Evolutionary conservation across 2,888 invertebrate genomes (phyloP).

Genomic region (Lampropteryx suffumata): DNA sequence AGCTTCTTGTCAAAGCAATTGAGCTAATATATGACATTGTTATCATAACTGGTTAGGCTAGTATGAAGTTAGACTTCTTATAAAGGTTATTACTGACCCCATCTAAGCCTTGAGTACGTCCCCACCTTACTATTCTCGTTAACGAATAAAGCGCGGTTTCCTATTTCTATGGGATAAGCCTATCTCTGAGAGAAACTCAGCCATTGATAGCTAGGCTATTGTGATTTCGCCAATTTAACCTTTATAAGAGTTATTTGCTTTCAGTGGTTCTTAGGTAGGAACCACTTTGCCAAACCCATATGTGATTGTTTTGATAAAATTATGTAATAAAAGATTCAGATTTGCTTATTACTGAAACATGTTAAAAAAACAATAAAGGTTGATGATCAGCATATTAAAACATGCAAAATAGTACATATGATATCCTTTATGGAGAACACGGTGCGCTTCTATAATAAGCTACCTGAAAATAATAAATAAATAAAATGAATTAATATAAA

Average conservation of each 20-base stretch:
- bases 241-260: constrained; percentile 24
- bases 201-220: constrained; percentile 32
- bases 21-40: too few relatives aligned
- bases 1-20: too few relatives aligned
- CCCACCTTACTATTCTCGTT: constrained; percentile 22
- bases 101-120: constrained; percentile 4
- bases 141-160: constrained; percentile 32
- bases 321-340: too few relatives aligned
- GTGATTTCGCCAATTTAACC: constrained; percentile 29
- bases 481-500: too few relatives aligned
- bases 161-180: constrained; percentile 28
- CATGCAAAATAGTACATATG: too few relatives aligned
- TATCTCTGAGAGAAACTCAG: constrained; percentile 17
- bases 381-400: too few relatives aligned
- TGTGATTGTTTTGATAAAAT: not conserved
- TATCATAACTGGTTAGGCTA: not conserved
- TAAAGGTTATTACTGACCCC: not conserved
- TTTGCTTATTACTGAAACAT: too few relatives aligned
- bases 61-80: too few relatives aligned
- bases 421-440: too few relatives aligned
- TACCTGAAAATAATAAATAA: too few relatives aligned
- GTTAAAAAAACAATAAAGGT: too few relatives aligned
- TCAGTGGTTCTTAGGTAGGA: not conserved
- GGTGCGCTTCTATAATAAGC: too few relatives aligned
- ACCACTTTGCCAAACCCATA: constrained; percentile 11